Conservation (phyloP, 2,888 invertebrate species). For the Lochmaea crataegi region DNA sequence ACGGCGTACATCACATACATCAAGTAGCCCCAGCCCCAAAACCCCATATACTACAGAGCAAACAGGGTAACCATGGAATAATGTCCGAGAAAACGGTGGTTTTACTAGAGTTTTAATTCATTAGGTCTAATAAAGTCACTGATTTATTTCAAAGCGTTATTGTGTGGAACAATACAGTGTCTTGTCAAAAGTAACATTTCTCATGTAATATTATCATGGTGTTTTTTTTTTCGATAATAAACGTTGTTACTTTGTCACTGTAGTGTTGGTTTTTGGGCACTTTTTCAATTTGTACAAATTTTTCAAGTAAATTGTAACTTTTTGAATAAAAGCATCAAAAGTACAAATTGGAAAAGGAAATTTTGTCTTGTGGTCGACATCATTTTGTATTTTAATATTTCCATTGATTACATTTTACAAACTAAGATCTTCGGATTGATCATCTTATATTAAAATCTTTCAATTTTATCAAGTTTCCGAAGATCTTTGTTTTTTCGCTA, state of each 20-base stretch:
- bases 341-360: conserved; percentile 21
- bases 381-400: conserved; percentile 8
- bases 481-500: not conserved
- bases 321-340: not conserved
- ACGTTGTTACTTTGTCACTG: conserved; percentile 42
- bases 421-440: conserved; percentile 4
- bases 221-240: conserved; percentile 15
- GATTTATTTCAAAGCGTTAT: conserved; percentile 5
- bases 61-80: conserved; percentile 44
- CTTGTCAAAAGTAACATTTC: conserved; percentile 7
- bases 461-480: not conserved
- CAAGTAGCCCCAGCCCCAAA: conserved; percentile 53
- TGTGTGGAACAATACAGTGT: conserved; percentile 7
- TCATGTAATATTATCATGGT: not conserved
- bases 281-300: conserved; percentile 34
- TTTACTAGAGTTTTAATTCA: conserved; percentile 2
- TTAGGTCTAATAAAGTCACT: not conserved
- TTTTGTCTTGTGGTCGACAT: conserved; percentile 19
- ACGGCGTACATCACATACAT: conserved; percentile 23
- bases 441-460: not conserved
- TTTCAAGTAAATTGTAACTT: not conserved
- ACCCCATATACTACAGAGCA: conserved; percentile 47
- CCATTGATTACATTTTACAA: not conserved
- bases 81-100: not conserved
- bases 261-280: conserved; percentile 43